Evolutionary conservation across 2,113 vertebrate species (phyloP), one percentile per base, ranked within the genome.

Genomic region (Otus sunia): DNA sequence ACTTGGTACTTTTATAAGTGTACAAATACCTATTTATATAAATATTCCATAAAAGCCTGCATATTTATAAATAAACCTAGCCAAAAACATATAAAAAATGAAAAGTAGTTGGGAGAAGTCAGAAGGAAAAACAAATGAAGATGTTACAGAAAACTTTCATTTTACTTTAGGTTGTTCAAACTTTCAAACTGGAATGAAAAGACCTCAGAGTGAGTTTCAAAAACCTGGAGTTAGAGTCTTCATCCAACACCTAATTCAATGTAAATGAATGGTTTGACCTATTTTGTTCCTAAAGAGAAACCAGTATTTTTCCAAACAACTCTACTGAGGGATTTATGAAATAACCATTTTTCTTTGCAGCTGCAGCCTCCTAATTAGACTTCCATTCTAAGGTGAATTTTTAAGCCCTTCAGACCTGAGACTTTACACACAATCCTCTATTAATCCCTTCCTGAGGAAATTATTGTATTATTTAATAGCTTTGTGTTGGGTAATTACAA

Each of bases 381-480:
- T 86, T 83, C 43, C 15, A 30, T 64, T 84, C 29, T 53, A 62
- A 87, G 74, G 47, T 91, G 89, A 91, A 30, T 76, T 91, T 88
- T 91, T 92, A 97, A 91, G 77, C 32, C 86, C 67, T 85, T 92
- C 76, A 87, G 37, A 76, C n/a, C 59, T 36, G 43, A 82, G 71
- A 87, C 62, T 20, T 90, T 56, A 72, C 49, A 72, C 30, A 45
- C 41, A 86, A 91, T 79, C 67, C 62, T 72, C 84, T 81, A 50
- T 96, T 96, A 97, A 93, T 95, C 90, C 94, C 80, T 96, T 95
- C 95, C 95, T 86, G 81, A 86, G 91, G 90, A 97, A 94, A 91
- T 76, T 5, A 81, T 77, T 88, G 36, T 69, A 62, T 90, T 88
- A 86, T 87, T 88, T 75, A 71, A 64, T 82, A 34, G 30, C 66